Percentiles rank a stretch among this genome's conserved stretches.
Evolutionary conservation across 2,113 vertebrate genomes (phyloP).

Genomic region (Lanius ludovicianus): DNA sequence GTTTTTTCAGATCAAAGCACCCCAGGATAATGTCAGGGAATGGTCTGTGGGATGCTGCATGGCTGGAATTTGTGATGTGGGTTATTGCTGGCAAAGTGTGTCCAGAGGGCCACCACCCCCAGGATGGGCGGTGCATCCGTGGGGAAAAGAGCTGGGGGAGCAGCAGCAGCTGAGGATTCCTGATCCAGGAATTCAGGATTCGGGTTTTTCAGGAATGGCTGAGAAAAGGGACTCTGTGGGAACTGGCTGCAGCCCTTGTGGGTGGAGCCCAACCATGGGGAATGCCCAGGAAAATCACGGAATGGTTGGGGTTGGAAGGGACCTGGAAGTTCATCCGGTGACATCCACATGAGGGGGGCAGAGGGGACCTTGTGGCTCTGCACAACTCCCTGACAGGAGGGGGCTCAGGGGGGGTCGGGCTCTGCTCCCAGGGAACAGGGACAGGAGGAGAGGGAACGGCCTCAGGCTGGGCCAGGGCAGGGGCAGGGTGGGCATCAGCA

Average conservation of each 20-base stretch:
- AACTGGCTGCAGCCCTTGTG: neutral
- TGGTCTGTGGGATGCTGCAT: rapidly evolving
- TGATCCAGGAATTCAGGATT: neutral
- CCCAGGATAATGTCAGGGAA: neutral
- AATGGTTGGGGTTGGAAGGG: neutral
- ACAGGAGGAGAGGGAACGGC: neutral
- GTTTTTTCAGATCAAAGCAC: neutral
- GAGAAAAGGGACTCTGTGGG: rapidly evolving
- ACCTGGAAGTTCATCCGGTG: neutral
- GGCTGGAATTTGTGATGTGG: neutral
- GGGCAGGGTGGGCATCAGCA: neutral
- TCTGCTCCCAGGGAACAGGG: neutral
- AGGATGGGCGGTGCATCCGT: neutral
- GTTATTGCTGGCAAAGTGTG: neutral
- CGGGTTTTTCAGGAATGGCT: neutral
- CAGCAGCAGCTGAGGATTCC: neutral
- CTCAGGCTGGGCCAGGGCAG: neutral
- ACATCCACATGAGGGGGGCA: too few relatives aligned
- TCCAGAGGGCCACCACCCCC: neutral
- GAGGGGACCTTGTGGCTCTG: neutral
- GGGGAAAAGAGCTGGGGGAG: neutral
- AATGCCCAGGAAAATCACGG: neutral
- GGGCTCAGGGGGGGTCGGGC: neutral
- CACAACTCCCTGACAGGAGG: neutral
- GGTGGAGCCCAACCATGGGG: neutral